Percentiles rank a stretch among this genome's conserved stretches.
These are phyloP conservation scores for Pristionchus maxplancki DNA, from an alignment of 2,888 invertebrate genomes.

Conservation along the genomic window DNA sequence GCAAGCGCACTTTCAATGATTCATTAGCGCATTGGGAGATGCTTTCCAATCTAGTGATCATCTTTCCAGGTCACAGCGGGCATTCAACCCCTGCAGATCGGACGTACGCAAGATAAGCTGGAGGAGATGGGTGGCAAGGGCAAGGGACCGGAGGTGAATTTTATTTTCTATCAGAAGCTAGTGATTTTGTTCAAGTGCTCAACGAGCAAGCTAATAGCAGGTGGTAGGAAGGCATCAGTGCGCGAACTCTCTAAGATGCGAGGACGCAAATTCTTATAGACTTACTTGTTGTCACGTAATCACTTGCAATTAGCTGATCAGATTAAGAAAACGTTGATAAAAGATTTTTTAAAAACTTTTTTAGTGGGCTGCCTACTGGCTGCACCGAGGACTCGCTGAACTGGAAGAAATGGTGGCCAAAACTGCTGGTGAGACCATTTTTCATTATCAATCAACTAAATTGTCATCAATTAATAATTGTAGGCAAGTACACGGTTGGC, in stretches of 20 bases:
- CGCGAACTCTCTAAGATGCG: too few relatives aligned
- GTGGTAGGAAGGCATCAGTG: too few relatives aligned
- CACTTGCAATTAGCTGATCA: too few relatives aligned
- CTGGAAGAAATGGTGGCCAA: constrained; percentile 89
- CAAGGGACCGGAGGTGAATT: constrained; percentile 58
- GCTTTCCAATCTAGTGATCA: too few relatives aligned
- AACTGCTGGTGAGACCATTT: constrained; percentile 82
- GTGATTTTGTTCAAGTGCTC: too few relatives aligned
- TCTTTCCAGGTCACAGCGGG: neutral
- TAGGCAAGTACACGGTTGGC: constrained; percentile 83
- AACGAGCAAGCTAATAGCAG: too few relatives aligned
- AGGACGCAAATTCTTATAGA: too few relatives aligned
- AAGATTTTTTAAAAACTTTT: too few relatives aligned
- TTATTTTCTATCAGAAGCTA: too few relatives aligned
- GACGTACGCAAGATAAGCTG: neutral
- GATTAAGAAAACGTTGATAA: too few relatives aligned
- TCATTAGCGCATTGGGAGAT: too few relatives aligned
- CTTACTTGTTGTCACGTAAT: too few relatives aligned
- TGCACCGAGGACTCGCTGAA: constrained; percentile 81
- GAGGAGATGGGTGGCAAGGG: constrained; percentile 11
- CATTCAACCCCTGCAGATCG: constrained; percentile 34
- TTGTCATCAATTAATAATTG: neutral
- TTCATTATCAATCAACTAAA: neutral
- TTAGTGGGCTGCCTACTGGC: constrained; percentile 70
- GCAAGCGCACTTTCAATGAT: neutral